Evolutionary conservation across 1,140 invertebrate genomes (phyloP).

Genomic region (Drosophila nigrodunni): DNA sequence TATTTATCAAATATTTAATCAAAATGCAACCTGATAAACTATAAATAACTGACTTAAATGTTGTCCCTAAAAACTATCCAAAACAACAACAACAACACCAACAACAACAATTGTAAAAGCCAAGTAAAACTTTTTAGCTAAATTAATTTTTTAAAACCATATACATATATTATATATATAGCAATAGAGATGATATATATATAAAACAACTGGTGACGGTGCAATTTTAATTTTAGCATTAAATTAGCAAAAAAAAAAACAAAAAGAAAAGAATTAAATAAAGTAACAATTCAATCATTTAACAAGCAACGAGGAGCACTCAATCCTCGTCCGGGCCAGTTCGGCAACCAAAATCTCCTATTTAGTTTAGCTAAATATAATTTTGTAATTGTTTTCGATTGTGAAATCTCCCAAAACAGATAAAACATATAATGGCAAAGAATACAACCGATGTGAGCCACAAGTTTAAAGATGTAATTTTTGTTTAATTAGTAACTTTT

Average conservation of each 20-base stretch:
- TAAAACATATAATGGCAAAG: constrained; percentile 34
- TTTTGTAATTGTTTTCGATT: constrained; percentile 62
- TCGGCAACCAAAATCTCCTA: constrained; percentile 59
- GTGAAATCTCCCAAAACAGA: constrained; percentile 52
- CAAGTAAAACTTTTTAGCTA: constrained; percentile 82
- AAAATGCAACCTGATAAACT: constrained; percentile 57
- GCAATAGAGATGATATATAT: constrained; percentile 62
- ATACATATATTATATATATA: constrained; percentile 58
- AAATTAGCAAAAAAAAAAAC: constrained; percentile 57
- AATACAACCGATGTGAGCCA: constrained; percentile 30
- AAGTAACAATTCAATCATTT: constrained; percentile 43
- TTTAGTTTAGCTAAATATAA: constrained; percentile 75
- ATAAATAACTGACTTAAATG: constrained; percentile 61
- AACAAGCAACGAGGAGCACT: constrained; percentile 31
- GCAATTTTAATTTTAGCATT: constrained; percentile 79
- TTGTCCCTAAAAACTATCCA: constrained; percentile 46
- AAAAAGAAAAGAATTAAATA: constrained; percentile 34
- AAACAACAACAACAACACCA: constrained; percentile 28
- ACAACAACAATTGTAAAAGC: constrained; percentile 50
- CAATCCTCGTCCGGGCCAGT: background rate
- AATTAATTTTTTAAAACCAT: constrained; percentile 70
- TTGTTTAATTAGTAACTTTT: constrained; percentile 80
- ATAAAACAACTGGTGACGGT: constrained; percentile 76
- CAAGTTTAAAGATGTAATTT: constrained; percentile 56
- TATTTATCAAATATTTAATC: constrained; percentile 50